A percentile compares a stretch with the other conserved stretches of the same genome.
These are phyloP conservation scores for Podarcis siculus DNA, from an alignment of 2,797 vertebrate genomes.

Conservation along the genomic window DNA sequence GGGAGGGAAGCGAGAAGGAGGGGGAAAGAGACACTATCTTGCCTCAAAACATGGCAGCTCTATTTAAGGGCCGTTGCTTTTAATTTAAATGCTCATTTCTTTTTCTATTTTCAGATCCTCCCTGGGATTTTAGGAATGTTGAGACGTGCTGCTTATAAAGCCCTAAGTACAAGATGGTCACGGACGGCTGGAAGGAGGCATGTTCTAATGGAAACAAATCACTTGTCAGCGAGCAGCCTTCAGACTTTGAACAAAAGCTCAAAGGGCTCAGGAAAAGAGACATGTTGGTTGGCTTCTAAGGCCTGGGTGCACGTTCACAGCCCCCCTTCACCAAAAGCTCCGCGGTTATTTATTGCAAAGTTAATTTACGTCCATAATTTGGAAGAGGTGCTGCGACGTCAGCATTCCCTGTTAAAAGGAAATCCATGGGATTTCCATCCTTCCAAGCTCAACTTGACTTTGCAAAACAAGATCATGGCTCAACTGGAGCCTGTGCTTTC, in stretches of 20 bases:
- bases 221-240: slow-evolving; percentile 70
- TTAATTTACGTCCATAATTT: slow-evolving; percentile 3
- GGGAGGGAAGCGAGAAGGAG: background rate
- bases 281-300: slow-evolving; percentile 59
- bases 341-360: background rate
- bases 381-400: slow-evolving; percentile 28
- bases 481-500: background rate
- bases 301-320: slow-evolving; percentile 27
- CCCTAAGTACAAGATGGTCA: slow-evolving; percentile 71
- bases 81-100: slow-evolving; percentile 79
- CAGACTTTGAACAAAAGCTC: slow-evolving; percentile 69
- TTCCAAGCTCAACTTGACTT: background rate
- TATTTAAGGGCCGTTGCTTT: slow-evolving; percentile 72
- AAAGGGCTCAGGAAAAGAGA: slow-evolving; percentile 54
- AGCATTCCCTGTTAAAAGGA: background rate
- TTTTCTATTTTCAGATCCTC: slow-evolving; percentile 81
- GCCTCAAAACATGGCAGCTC: slow-evolving; percentile 68
- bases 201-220: slow-evolving; percentile 74
- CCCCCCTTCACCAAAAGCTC: background rate
- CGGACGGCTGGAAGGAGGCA: slow-evolving; percentile 70
- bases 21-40: slow-evolving; percentile 62
- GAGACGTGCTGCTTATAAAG: slow-evolving; percentile 74
- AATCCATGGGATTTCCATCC: slow-evolving; percentile 29
- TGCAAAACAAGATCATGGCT: background rate
- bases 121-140: slow-evolving; percentile 80